These are phyloP conservation scores for Coecobrya sp. DNA, from an alignment of 2,888 invertebrate species.

Conservation along the genomic window DNA sequence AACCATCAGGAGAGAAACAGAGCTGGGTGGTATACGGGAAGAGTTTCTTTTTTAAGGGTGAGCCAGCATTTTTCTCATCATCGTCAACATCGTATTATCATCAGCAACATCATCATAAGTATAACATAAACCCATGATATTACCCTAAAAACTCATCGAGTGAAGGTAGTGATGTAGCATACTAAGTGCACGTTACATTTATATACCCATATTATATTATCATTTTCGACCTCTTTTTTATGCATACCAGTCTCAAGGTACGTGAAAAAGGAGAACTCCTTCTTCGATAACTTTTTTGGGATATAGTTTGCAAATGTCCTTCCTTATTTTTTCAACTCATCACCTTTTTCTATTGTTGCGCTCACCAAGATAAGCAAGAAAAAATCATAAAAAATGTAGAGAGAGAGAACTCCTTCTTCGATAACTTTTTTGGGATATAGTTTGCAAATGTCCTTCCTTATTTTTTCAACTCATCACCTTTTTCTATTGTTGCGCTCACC, in stretches of 20 bases:
- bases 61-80: conserved; percentile 54
- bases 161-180: neutral
- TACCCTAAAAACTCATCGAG: conserved; percentile 38
- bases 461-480: conserved; percentile 55
- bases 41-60: conserved; percentile 23
- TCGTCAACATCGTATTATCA: conserved; percentile 52
- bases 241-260: conserved; percentile 7
- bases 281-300: neutral
- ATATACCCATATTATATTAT: conserved; percentile 3
- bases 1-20: neutral
- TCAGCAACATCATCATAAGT: conserved; percentile 46
- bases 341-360: conserved; percentile 44
- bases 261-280: neutral
- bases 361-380: conserved; percentile 17
- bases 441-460: conserved; percentile 46
- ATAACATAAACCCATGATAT: conserved; percentile 56
- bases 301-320: conserved; percentile 45
- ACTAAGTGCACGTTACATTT: neutral
- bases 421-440: neutral
- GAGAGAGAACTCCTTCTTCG: neutral
- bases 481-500: neutral
- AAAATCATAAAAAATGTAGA: neutral
- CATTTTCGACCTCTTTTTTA: conserved; percentile 40
- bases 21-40: conserved; percentile 2
- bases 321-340: conserved; percentile 40